Base-by-base conservation (phyloP, 2,797 vertebrate species). In the Catharus ustulatus region DNA sequence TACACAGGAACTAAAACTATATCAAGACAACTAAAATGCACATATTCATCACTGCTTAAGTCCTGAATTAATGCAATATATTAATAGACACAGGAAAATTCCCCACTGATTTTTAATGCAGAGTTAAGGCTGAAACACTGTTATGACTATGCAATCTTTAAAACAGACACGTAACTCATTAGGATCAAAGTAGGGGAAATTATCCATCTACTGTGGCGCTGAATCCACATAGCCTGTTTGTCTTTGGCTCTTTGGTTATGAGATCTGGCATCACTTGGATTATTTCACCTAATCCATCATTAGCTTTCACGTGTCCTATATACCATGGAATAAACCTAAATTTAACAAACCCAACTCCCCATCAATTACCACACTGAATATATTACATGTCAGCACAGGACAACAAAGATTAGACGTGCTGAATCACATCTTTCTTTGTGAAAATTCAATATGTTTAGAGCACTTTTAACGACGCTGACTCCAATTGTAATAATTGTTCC, bases 281-380 rank as follows among this genome's bases (percentile, higher is more conserved):
- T 97, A 97, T 94, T 94, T 95, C 91, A 83, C 83, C 57, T 97
- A 95, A 95, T 96, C 95, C 91, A 94, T 96, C 94, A 95, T 97
- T 96, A 94, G 89, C 93, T 95, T 95, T 95, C 94, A 92, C 43
- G 1, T 94, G 95, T 84, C 95, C 94, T 95, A 95, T 72, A 96
- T 91, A 92, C 79, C 40, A 15, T 76, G 62, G 84, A 89, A 90
- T 64, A 89, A 93, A 93, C 91, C 94, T 87, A 83, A 93, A 95
- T 97, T 92, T 91, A 94, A 96, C 83, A 83, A 95, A 61, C 66
- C 84, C 64, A 88, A 85, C 93, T 93, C 75, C 84, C 49, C 77
- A 88, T 84, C 78, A 61, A 79, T 94, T 93, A 94, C 80, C 55
- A 84, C 8, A 1, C 63, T 61, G 90, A 95, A 94, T 93, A 81